Evolutionary conservation across 1,140 invertebrate species (phyloP).

Genomic region (Atta cephalotes): DNA sequence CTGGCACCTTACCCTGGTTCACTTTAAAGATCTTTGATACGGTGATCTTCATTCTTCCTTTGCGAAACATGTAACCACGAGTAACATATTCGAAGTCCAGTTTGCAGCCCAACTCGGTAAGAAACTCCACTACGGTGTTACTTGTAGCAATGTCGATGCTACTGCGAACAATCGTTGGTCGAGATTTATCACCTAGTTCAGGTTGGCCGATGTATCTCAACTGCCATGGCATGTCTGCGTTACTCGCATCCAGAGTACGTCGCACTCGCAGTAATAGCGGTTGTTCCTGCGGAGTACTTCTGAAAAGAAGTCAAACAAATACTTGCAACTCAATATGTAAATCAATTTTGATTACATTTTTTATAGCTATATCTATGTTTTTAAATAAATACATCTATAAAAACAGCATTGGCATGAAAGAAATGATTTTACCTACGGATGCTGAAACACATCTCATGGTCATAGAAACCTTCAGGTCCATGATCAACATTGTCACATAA

Average conservation of each 20-base stretch:
- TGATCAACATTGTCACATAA: constrained; percentile 97
- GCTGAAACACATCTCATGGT: constrained; percentile 95
- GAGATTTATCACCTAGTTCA: constrained; percentile 94
- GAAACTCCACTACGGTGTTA: constrained; percentile 95
- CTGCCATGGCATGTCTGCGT: constrained; percentile 93
- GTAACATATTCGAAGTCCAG: constrained; percentile 97
- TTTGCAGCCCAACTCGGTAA: constrained; percentile 96
- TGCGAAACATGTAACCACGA: constrained; percentile 97
- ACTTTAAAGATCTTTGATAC: constrained; percentile 98
- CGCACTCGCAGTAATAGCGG: constrained; percentile 91
- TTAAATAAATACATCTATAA: no score
- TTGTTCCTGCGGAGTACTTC: constrained; percentile 85
- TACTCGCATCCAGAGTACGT: constrained; percentile 89
- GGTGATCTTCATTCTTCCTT: constrained; percentile 98
- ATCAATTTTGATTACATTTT: not conserved
- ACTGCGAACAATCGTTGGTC: constrained; percentile 95
- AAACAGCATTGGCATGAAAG: not conserved
- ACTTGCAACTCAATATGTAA: constrained; percentile 11
- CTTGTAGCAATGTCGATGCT: constrained; percentile 97
- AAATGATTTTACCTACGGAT: constrained; percentile 87
- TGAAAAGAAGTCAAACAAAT: constrained; percentile 73
- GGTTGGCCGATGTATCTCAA: constrained; percentile 96
- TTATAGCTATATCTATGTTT: not conserved
- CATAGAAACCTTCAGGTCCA: constrained; percentile 95
- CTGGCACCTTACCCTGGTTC: constrained; percentile 89